Percentiles rank a stretch among this genome's conserved stretches.
phyloP scores from a whole-genome alignment of 2,888 invertebrate species.

The Cheilosia grossa region DNA sequence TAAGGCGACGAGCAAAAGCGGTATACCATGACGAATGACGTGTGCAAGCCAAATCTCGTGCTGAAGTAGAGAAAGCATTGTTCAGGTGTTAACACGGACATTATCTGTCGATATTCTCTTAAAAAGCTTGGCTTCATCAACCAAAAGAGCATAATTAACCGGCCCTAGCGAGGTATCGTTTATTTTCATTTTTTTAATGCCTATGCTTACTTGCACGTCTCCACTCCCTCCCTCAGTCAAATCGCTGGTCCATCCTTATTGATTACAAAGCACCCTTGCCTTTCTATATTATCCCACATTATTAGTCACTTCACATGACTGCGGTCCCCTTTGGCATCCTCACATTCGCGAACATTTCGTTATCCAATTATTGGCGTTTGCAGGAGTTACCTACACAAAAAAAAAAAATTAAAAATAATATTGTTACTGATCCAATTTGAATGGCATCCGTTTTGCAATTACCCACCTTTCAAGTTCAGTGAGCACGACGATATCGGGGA shows the following conservation, averaged over 20 bases:
- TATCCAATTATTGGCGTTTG: slow-evolving; percentile 76
- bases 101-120: too few species aligned
- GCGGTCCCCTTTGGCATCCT: slow-evolving; percentile 8
- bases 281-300: background rate
- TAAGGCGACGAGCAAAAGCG: too few species aligned
- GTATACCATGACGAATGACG: too few species aligned
- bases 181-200: too few species aligned
- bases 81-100: too few species aligned
- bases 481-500: slow-evolving; percentile 75
- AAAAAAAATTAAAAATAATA: slow-evolving; percentile 52
- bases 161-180: too few species aligned
- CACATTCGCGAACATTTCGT: slow-evolving; percentile 73
- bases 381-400: slow-evolving; percentile 12
- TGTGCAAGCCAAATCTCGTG: too few species aligned
- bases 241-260: background rate
- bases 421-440: slow-evolving; percentile 72
- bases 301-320: background rate
- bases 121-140: too few species aligned
- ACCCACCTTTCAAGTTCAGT: slow-evolving; percentile 83
- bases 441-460: slow-evolving; percentile 80
- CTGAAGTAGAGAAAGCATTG: too few species aligned
- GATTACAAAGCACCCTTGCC: background rate
- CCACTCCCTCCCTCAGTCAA: too few species aligned
- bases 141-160: too few species aligned
- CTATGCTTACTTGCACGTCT: too few species aligned